Conservation (phyloP, 2,888 invertebrate species). For the Vannuccia rotundouncinata region DNA sequence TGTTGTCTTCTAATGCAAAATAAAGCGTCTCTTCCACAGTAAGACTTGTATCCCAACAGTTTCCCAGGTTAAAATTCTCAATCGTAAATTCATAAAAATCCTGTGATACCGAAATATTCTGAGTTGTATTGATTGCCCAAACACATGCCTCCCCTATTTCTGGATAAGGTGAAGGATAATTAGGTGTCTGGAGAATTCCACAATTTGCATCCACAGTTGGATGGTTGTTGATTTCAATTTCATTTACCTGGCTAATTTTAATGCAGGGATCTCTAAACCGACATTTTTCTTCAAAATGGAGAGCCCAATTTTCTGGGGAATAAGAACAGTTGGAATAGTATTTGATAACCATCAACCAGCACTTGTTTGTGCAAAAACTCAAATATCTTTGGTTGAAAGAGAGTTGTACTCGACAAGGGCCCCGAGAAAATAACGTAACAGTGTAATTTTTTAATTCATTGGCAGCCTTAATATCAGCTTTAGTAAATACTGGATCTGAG, state of each 20-base stretch:
- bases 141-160: not conserved
- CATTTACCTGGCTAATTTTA: not conserved
- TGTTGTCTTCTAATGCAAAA: not conserved
- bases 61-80: not conserved
- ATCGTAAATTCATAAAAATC: not conserved
- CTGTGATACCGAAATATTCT: not conserved
- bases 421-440: not conserved
- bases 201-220: not conserved
- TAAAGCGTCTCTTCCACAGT: not conserved
- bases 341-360: not conserved
- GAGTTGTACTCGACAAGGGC: not conserved
- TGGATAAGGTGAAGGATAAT: not conserved
- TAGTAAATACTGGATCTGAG: not conserved
- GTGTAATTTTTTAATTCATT: not conserved
- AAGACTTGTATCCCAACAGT: not conserved
- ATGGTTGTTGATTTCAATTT: not conserved
- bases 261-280: not conserved
- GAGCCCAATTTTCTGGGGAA: conserved; percentile 31
- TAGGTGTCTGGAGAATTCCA: not conserved
- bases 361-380: too few species aligned
- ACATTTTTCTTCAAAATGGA: conserved; percentile 35
- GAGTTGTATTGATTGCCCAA: not conserved
- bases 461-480: not conserved
- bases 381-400: not conserved
- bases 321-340: conserved; percentile 34